These are phyloP conservation scores for Sarcophaga peregrina DNA, from an alignment of 1,140 invertebrate species.

Conservation along the genomic window DNA sequence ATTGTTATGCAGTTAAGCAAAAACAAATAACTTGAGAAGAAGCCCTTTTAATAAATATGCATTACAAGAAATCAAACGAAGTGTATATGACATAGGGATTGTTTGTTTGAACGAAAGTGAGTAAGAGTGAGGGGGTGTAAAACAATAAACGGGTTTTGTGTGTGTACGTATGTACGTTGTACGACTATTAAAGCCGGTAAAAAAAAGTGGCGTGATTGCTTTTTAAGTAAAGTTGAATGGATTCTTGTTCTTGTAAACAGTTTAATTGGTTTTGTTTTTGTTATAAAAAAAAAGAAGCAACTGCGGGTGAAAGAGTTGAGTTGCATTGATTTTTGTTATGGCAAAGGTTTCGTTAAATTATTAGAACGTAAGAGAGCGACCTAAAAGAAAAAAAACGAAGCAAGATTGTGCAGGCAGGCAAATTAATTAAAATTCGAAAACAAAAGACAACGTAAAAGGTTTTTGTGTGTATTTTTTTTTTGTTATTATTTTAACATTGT, in stretches of 20 bases:
- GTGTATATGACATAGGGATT: too few species aligned
- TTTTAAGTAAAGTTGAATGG: too few species aligned
- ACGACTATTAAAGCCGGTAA: too few species aligned
- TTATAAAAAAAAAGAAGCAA: too few species aligned
- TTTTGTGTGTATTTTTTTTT: background rate
- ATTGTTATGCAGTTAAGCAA: conserved; percentile 44
- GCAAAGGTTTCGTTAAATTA: conserved; percentile 23
- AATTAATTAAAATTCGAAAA: conserved; percentile 38
- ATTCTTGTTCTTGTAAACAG: too few species aligned
- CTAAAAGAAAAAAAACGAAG: conserved; percentile 11
- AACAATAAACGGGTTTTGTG: background rate
- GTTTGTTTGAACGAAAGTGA: too few species aligned
- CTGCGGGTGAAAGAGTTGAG: conserved; percentile 1
- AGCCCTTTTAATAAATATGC: background rate
- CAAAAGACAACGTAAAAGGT: conserved; percentile 34
- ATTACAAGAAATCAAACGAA: too few species aligned
- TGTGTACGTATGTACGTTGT: background rate
- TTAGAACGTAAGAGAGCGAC: background rate
- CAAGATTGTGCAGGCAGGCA: conserved; percentile 23
- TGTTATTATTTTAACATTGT: background rate
- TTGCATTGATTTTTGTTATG: background rate
- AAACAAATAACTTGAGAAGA: conserved; percentile 33
- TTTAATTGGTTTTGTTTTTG: background rate
- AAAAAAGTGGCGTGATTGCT: too few species aligned
- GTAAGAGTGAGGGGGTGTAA: too few species aligned